These are phyloP conservation scores for Orchesella cincta DNA, from an alignment of 1,140 invertebrate species.

Conservation along the genomic window DNA sequence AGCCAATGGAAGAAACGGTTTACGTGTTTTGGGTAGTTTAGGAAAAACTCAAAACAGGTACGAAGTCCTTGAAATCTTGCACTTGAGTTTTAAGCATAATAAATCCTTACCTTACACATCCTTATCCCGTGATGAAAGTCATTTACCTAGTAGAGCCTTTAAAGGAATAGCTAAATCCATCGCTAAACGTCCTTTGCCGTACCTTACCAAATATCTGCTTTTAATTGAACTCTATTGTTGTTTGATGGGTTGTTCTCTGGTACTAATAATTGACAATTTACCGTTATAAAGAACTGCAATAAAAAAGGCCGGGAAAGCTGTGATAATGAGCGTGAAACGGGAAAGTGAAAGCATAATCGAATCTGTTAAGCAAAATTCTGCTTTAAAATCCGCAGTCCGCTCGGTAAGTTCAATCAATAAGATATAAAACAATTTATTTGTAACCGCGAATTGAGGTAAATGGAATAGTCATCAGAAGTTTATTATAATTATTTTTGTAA, in stretches of 20 bases:
- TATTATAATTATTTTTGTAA: neutral
- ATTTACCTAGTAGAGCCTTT: no score
- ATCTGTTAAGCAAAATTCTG: constrained; percentile 74
- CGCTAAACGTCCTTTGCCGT: no score
- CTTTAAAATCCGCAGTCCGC: constrained; percentile 77
- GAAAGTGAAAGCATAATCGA: constrained; percentile 50
- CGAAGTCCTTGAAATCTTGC: constrained; percentile 51
- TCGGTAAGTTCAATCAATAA: constrained; percentile 63
- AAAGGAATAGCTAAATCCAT: no score
- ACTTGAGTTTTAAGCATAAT: constrained; percentile 34
- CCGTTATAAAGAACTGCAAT: constrained; percentile 47
- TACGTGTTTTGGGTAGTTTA: constrained; percentile 62
- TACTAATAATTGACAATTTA: no score
- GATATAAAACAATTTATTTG: constrained; percentile 14
- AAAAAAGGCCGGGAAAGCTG: constrained; percentile 49
- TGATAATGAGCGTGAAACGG: constrained; percentile 49
- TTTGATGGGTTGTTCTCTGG: no score
- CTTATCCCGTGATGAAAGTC: neutral
- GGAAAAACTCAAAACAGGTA: constrained; percentile 71
- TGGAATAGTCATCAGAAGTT: neutral
- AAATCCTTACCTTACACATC: constrained; percentile 29
- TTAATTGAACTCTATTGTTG: no score
- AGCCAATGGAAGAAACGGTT: constrained; percentile 78
- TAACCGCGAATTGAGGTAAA: constrained; percentile 29
- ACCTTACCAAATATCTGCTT: constrained; percentile 48